Evolutionary conservation across 1,140 invertebrate genomes (phyloP), one percentile per base, ranked within the genome.

Genomic region (Pectinophora gossypiella): DNA sequence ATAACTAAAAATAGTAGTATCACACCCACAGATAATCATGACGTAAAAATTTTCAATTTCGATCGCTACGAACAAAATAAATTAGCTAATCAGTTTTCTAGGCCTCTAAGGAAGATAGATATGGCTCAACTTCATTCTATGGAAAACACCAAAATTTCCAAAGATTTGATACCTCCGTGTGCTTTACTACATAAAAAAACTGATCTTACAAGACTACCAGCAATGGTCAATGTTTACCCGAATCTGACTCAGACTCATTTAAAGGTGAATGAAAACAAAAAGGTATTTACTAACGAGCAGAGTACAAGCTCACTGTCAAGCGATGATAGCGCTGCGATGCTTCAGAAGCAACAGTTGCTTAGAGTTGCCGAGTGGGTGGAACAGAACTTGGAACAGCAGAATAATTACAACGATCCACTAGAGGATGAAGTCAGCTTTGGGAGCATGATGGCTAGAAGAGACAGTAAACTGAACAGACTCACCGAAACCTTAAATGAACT

Each of bases 301-400:
- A 89, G 87, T 45, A 88, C 86, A 1, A 89, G 87, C 56, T 89
- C 87, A 1, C 50, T 89, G 19, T 89, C 87, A 3, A 89, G 87
- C 42, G 87, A 89, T 36, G 87, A 89, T 32, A 89, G 87, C 46
- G 87, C 87, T 0, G 86, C 84, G n/a, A 51, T 89, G 40, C 48
- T 91, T 19, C 86, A 90, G 52, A 89, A 90, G 12, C 90, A 91
- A 42, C 92, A 93, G 47, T 69, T 93, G 36, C 90, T 91, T 15
- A 86, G 92, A 52, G 92, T 93, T 6, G 92, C 92, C 1, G 91
- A 93, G 53, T 93, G 92, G 92, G 91, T 92, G 16, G 90, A 92
- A 64, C 89, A 90, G 56, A 91, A 90, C 58, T 68, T 88, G 38
- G 85, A 88, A 51, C 85, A 88, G 54, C 85, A 87, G 51, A 87